Percentiles rank a stretch among this genome's conserved stretches.
These are phyloP conservation scores for Tetrapedia diversipes DNA, from an alignment of 2,888 invertebrate species.

Conservation along the genomic window DNA sequence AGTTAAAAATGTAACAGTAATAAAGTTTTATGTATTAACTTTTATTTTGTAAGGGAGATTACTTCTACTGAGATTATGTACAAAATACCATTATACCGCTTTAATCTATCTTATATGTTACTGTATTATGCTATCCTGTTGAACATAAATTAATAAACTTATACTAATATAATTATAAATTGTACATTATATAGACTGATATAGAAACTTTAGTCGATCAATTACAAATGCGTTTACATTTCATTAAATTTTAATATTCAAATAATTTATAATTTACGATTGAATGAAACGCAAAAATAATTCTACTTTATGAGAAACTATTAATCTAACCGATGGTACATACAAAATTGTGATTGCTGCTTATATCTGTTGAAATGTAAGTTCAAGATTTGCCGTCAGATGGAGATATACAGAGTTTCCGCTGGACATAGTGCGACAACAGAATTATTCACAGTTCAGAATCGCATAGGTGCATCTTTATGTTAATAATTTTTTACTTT, in stretches of 20 bases:
- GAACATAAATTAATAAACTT: neutral
- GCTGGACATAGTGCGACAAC: conserved; percentile 9
- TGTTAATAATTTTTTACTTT: conserved; percentile 33
- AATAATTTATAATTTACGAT: neutral
- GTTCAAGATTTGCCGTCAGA: conserved; percentile 30
- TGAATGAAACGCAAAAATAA: neutral
- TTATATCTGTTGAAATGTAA: neutral
- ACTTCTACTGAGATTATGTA: conserved; percentile 2
- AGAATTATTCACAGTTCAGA: conserved; percentile 33
- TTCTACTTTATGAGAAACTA: no score
- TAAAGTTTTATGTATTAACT: neutral
- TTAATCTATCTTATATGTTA: neutral
- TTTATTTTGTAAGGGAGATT: conserved; percentile 23
- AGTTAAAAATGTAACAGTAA: conserved; percentile 67
- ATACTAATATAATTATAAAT: conserved; percentile 29
- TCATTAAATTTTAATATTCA: neutral
- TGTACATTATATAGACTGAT: conserved; percentile 30
- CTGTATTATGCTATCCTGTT: conserved; percentile 10
- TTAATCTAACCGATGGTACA: neutral
- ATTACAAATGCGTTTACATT: neutral
- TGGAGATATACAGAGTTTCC: conserved; percentile 20
- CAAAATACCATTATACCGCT: conserved; percentile 13
- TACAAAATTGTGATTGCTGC: neutral
- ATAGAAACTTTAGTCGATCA: neutral
- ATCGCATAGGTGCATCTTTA: conserved; percentile 25